A percentile compares a stretch with the other conserved stretches of the same genome.
phyloP scores from a whole-genome alignment of 1,140 invertebrate genomes.

The Hestina assimilis region DNA sequence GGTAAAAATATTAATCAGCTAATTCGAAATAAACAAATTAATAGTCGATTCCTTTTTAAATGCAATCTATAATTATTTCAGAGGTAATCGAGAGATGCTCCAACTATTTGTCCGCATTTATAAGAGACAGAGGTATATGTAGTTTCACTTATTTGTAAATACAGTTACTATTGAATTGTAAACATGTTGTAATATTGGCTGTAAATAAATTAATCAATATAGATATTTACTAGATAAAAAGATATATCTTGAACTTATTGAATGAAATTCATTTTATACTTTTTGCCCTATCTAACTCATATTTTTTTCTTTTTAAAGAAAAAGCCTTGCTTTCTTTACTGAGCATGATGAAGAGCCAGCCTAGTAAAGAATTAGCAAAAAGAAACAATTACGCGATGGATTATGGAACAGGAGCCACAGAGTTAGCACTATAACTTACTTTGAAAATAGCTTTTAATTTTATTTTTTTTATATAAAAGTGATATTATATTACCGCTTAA shows the following conservation, averaged over 20 bases:
- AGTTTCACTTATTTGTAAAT: no score
- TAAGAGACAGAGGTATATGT: constrained; percentile 50
- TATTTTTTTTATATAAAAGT: not conserved
- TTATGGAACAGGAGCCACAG: constrained; percentile 43
- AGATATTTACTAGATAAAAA: no score
- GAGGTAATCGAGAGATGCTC: constrained; percentile 49
- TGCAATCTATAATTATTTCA: constrained; percentile 32
- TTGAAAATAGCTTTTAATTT: not conserved
- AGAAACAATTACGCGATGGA: constrained; percentile 46
- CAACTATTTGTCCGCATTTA: constrained; percentile 57
- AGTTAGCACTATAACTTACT: constrained; percentile 35
- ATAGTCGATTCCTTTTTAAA: not conserved
- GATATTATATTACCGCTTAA: constrained; percentile 7
- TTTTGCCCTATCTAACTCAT: not conserved
- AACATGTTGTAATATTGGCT: no score
- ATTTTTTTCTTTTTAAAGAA: constrained; percentile 28
- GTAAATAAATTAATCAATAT: no score
- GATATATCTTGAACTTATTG: no score
- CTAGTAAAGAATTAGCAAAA: constrained; percentile 39
- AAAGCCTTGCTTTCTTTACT: constrained; percentile 42
- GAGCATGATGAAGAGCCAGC: constrained; percentile 46
- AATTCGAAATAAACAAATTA: not conserved
- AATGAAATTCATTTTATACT: no score
- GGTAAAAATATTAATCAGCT: constrained; percentile 24
- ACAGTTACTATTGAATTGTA: no score